Conservation (phyloP, 2,797 vertebrate genomes). For the Dendrocincla fuliginosa region DNA sequence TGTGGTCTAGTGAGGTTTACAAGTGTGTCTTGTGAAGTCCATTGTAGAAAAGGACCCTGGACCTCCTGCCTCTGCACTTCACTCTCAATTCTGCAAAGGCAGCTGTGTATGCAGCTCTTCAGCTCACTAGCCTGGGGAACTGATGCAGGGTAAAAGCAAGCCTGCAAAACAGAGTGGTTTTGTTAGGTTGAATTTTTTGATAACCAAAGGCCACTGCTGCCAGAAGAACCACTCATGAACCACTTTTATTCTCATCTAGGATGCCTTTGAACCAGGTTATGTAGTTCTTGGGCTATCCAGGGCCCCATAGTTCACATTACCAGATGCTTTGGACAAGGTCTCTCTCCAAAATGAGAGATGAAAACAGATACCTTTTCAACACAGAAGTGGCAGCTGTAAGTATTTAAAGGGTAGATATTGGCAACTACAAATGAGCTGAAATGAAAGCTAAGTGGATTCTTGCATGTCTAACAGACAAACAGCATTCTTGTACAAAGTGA, state of each 20-base stretch:
- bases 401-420: constrained; percentile 56
- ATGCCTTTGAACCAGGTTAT: neutral
- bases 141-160: neutral
- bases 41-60: neutral
- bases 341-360: constrained; percentile 16
- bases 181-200: neutral
- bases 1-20: neutral
- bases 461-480: constrained; percentile 9
- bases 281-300: neutral
- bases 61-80: neutral
- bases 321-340: constrained; percentile 38
- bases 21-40: neutral
- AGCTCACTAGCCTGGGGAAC: neutral
- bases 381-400: constrained; percentile 48
- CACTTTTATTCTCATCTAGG: neutral
- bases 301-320: constrained; percentile 1
- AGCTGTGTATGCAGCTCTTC: fast-evolving
- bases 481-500: neutral
- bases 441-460: constrained; percentile 42
- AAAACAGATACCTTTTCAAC: constrained; percentile 34
- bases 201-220: neutral
- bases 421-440: constrained; percentile 45
- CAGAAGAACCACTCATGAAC: neutral
- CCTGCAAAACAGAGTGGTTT: neutral
- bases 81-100: neutral